Base-by-base conservation (phyloP, 2,888 invertebrate genomes). In the Myathropa florea region DNA sequence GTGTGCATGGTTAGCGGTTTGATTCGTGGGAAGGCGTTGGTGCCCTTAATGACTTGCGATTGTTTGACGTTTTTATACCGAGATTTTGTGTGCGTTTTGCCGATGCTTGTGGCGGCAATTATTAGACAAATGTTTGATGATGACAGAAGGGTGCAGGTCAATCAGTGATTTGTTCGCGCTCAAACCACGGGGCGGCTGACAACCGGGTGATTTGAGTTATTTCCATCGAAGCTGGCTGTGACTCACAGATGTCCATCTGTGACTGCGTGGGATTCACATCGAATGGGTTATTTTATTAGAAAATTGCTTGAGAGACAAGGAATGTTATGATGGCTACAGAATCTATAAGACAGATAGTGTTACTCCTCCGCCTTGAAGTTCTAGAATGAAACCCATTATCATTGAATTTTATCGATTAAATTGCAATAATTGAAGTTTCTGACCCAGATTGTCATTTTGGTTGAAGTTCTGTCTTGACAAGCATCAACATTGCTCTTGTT, bases 61-160 rank as follows among this genome's bases (percentile, higher is more conserved):
- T 71, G 70, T 71, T 64, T 39, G 68, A 57, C 46, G 77, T 21
- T 53, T 55, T 23, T 39, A 59, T 55, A 30, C 33, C 61, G 60
- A 28, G 18, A 39, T 57, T 39, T 57, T 24, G 53, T n/a, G 46
- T 7, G 18, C 46, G 33, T 23, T 57, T 7, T 30, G 26, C 4
- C 26, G 28, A 26, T 60, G 39, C 53, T 55, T 55, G 63, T 30
- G 39, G 39, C 30, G 59, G 59, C 71, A 79, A 46, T 71, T 79
- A 64, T 65, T 21, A 71, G 57, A 59, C 57, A 59, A 78, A 72
- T 72, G 30, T 57, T 57, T 57, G 57, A 57, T 57, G 57, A 57
- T 57, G 24, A 24, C 24, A 12, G 24, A 18, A 24, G 57, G 10
- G 23, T 57, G 57, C 24, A 57, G 57, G 46, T 46, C 46, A 46